A percentile compares a stretch with the other conserved stretches of the same genome.
These are phyloP conservation scores for Enteromius afrohamiltoni DNA, from an alignment of 2,797 vertebrate species.

Conservation along the genomic window DNA sequence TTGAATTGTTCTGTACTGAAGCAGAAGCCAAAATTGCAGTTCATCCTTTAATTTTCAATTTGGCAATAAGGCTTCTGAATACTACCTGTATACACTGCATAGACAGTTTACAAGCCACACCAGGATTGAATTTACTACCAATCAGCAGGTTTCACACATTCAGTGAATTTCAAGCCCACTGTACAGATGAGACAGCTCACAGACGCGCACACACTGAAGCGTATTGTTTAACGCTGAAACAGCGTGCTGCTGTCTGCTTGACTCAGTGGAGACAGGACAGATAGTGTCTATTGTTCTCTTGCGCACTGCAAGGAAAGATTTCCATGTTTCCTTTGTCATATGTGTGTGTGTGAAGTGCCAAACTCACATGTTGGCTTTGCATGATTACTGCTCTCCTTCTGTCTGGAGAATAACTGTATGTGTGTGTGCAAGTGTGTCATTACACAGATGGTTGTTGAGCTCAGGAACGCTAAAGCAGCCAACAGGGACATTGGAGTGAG, in stretches of 20 bases:
- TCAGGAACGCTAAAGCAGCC: constrained; percentile 43
- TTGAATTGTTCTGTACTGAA: not conserved
- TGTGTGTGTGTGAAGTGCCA: constrained; percentile 12
- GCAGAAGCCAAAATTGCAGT: not conserved
- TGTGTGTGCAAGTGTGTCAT: constrained; percentile 40
- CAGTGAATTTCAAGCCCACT: constrained; percentile 13
- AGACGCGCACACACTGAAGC: constrained; percentile 34
- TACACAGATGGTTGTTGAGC: constrained; percentile 50
- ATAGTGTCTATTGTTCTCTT: constrained; percentile 54
- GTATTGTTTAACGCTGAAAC: constrained; percentile 55
- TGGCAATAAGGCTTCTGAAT: not conserved
- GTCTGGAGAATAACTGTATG: constrained; percentile 32
- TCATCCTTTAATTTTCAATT: not conserved
- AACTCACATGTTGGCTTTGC: constrained; percentile 34
- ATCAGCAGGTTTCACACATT: constrained; percentile 39
- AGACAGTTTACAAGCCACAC: constrained; percentile 31
- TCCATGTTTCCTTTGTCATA: constrained; percentile 49
- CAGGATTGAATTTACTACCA: constrained; percentile 26
- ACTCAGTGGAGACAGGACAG: constrained; percentile 52
- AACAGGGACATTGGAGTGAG: constrained; percentile 17
- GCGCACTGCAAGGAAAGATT: constrained; percentile 35
- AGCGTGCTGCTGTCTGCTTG: constrained; percentile 49
- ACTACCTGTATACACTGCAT: not conserved
- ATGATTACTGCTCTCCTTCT: constrained; percentile 39
- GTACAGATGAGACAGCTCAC: constrained; percentile 37